Conservation (phyloP, 2,797 vertebrate genomes). For the Acanthornis magna region DNA sequence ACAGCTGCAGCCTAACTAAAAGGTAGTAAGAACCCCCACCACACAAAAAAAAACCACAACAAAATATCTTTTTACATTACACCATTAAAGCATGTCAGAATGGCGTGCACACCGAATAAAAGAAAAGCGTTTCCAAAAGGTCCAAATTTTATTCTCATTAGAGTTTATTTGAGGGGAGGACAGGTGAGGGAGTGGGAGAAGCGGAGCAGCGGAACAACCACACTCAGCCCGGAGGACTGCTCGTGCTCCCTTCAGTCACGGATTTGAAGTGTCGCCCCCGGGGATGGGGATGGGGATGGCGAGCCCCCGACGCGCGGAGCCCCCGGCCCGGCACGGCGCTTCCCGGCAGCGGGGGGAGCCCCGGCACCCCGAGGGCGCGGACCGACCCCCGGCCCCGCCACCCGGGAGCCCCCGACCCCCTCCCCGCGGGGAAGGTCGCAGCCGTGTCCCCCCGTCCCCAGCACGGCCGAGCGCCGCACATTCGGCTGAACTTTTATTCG, state of each 20-base stretch:
- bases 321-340: not conserved
- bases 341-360: not conserved
- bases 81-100: not conserved
- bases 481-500: not conserved
- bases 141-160: not conserved
- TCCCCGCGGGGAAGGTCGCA: not conserved
- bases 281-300: not conserved
- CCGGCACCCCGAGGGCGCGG: not conserved
- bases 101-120: not conserved
- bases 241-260: not conserved
- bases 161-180: not conserved
- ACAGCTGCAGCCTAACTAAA: constrained; percentile 50
- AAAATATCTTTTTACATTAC: not conserved
- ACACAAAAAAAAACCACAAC: not conserved
- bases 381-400: not conserved
- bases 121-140: constrained; percentile 20
- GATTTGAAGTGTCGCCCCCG: not conserved
- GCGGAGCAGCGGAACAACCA: not conserved
- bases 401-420: not conserved
- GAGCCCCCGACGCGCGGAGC: not conserved
- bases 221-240: not conserved
- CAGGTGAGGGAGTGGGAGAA: not conserved
- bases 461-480: not conserved
- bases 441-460: not conserved
- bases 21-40: not conserved